Evolutionary conservation across 2,113 vertebrate species (phyloP).

Genomic region (Coturnix japonica): DNA sequence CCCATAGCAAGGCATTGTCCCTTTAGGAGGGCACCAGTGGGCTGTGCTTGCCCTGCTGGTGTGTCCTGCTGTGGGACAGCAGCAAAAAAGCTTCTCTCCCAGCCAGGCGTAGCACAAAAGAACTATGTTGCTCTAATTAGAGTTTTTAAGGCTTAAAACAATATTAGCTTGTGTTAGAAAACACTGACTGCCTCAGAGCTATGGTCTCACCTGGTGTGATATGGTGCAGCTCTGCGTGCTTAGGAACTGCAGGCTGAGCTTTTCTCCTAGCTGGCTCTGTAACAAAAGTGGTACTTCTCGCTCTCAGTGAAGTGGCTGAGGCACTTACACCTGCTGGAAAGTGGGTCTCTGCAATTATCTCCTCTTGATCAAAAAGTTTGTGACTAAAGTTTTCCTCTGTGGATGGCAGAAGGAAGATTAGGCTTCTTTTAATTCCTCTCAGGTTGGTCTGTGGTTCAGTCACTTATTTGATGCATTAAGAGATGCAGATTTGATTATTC

Average conservation of each 20-base stretch:
- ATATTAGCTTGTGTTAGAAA: background rate
- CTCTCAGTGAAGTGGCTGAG: background rate
- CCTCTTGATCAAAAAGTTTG: background rate
- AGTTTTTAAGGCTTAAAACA: background rate
- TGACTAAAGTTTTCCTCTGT: background rate
- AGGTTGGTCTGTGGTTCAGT: background rate
- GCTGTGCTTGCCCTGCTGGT: background rate
- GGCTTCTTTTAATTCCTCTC: background rate
- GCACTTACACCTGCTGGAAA: background rate
- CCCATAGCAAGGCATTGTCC: fast-evolving
- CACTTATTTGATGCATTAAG: background rate
- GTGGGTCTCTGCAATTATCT: background rate
- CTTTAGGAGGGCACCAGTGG: fast-evolving
- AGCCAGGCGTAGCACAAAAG: background rate
- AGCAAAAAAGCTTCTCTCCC: background rate
- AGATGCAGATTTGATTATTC: background rate
- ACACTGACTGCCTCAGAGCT: background rate
- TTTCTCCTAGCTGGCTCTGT: background rate
- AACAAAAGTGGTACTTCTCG: background rate
- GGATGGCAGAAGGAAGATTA: background rate
- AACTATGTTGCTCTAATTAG: background rate
- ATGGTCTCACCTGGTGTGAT: background rate
- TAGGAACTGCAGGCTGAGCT: background rate
- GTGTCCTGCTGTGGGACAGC: fast-evolving
- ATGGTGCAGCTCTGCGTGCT: background rate